Percentiles rank a stretch among this genome's conserved stretches.
Conservation (phyloP, 2,888 invertebrate genomes). For the Drosophila merina region DNA sequence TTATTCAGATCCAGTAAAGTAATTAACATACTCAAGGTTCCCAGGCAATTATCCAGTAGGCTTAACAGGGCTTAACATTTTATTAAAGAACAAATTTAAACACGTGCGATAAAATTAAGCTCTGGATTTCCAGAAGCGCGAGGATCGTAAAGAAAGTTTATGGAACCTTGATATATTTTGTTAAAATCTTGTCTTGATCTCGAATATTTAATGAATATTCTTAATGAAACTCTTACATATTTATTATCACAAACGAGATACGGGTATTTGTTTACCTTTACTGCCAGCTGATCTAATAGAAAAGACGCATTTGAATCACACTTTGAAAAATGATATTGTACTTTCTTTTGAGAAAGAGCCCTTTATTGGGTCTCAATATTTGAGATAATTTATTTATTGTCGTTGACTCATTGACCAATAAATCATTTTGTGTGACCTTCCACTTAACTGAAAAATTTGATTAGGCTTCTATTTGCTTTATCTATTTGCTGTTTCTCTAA, state of each 20-base stretch:
- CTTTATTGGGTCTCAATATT: not conserved
- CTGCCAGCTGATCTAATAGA: not conserved
- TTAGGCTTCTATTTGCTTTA: constrained; percentile 16
- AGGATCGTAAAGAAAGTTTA: constrained; percentile 19
- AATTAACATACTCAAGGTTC: constrained; percentile 37
- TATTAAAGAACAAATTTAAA: constrained; percentile 18
- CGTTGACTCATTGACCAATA: constrained; percentile 4
- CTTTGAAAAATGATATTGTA: not conserved
- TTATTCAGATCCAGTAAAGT: constrained; percentile 39
- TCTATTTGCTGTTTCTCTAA: constrained; percentile 2
- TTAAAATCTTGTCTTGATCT: constrained; percentile 4
- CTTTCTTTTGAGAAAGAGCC: not conserved
- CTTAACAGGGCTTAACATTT: constrained; percentile 23
- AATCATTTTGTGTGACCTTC: constrained; percentile 16
- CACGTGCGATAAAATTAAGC: constrained; percentile 26
- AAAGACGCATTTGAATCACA: not conserved
- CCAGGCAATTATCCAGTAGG: constrained; percentile 41
- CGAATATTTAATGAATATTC: not conserved
- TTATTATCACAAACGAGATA: not conserved
- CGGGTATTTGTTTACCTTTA: not conserved
- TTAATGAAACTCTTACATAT: not conserved
- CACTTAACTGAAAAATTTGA: constrained; percentile 7
- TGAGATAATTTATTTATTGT: not conserved
- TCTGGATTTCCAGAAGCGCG: constrained; percentile 23
- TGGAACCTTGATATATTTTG: constrained; percentile 6